Evolutionary conservation across 2,888 invertebrate genomes (phyloP).

Genomic region (Zelleria hepariella): DNA sequence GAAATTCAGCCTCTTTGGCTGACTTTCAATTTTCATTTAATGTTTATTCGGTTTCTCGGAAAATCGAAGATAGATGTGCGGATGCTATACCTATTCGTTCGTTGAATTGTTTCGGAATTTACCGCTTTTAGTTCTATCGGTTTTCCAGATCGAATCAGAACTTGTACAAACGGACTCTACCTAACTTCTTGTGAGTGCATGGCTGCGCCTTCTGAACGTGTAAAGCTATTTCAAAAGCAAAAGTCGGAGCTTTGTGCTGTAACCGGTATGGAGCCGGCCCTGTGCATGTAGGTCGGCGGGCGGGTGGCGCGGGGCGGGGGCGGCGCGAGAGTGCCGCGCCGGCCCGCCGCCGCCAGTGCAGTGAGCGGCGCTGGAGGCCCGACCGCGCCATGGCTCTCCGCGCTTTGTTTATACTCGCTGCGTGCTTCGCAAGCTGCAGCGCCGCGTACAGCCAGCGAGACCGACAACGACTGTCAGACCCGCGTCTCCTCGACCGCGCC

Average conservation of each 20-base stretch:
- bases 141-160: too few species aligned
- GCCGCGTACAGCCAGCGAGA: constrained; percentile 54
- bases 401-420: constrained; percentile 52
- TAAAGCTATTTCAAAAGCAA: not conserved
- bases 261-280: constrained; percentile 29
- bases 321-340: constrained; percentile 15
- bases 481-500: constrained; percentile 76
- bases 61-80: too few species aligned
- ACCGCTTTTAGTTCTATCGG: too few species aligned
- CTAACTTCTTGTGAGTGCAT: not conserved
- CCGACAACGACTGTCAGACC: constrained; percentile 54
- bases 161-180: not conserved
- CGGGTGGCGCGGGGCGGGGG: constrained; percentile 26
- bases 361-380: constrained; percentile 55
- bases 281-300: constrained; percentile 37
- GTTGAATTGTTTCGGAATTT: too few species aligned
- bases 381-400: constrained; percentile 57
- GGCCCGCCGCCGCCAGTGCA: constrained; percentile 38
- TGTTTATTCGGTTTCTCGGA: too few species aligned
- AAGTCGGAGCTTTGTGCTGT: not conserved
- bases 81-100: too few species aligned
- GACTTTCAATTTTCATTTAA: too few species aligned
- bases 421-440: constrained; percentile 49
- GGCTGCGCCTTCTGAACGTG: too few species aligned
- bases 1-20: not conserved